A percentile compares a stretch with the other conserved stretches of the same genome.
Conservation (phyloP, 2,113 vertebrate species). For the Leucopternis melanops region DNA sequence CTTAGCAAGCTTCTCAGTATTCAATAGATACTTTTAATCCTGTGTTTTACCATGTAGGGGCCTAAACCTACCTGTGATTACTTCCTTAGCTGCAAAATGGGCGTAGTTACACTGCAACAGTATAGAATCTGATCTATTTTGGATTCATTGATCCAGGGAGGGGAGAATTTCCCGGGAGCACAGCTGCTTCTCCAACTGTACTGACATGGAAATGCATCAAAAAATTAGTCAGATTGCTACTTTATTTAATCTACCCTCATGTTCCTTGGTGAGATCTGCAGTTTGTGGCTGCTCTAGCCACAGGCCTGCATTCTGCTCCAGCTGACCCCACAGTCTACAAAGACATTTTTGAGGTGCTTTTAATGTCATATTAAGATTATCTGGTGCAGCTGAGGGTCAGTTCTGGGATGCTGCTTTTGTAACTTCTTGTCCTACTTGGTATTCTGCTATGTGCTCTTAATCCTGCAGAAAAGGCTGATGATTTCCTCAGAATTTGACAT, state of each 20-base stretch:
- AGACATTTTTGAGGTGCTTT: background rate
- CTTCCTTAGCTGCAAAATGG: background rate
- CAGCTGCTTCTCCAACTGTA: background rate
- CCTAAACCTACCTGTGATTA: background rate
- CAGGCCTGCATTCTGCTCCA: background rate
- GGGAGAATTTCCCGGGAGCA: background rate
- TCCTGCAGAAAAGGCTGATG: background rate
- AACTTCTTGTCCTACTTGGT: background rate
- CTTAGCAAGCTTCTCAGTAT: background rate
- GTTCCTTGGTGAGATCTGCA: background rate
- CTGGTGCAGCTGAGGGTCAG: background rate
- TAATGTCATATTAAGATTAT: background rate
- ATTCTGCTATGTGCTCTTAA: background rate
- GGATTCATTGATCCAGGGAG: background rate
- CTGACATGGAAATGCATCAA: background rate
- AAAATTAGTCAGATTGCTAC: background rate
- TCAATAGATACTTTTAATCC: background rate
- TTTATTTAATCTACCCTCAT: background rate
- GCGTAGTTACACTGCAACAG: background rate
- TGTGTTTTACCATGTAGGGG: background rate
- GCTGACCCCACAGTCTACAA: background rate
- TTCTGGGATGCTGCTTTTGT: background rate
- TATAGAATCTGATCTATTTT: background rate
- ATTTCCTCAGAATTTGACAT: background rate
- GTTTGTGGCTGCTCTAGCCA: background rate